Percentiles rank a stretch among this genome's conserved stretches.
Evolutionary conservation across 92 coral and sea anemone species (phyloP).

Genomic region (Zoanthus sociatus): DNA sequence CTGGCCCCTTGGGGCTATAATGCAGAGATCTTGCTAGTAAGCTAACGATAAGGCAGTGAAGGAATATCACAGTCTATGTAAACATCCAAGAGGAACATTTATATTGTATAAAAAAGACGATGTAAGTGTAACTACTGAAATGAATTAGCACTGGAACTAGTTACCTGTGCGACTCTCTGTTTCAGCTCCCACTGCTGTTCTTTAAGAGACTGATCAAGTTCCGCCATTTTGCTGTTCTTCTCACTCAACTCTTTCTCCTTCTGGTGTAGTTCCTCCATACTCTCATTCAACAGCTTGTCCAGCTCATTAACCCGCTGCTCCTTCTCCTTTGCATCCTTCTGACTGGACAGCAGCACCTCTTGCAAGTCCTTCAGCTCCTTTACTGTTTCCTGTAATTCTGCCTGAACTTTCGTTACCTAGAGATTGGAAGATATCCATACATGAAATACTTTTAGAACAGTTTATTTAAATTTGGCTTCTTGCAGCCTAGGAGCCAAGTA

Average conservation of each 20-base stretch:
- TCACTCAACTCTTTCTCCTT: constrained; percentile 79
- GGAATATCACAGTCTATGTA: neutral
- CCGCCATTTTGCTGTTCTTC: constrained; percentile 84
- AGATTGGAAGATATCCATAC: too few species aligned
- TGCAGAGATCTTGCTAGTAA: neutral
- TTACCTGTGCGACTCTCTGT: constrained; percentile 90
- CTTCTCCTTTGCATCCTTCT: constrained; percentile 79
- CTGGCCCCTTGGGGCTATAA: neutral
- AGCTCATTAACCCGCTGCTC: constrained; percentile 85
- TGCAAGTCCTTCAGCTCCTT: constrained; percentile 83
- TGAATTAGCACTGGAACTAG: neutral
- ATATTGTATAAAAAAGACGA: neutral
- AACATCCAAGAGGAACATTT: neutral
- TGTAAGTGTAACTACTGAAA: neutral
- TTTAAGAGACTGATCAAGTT: constrained; percentile 90
- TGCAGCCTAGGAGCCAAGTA: too few species aligned
- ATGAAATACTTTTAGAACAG: too few species aligned
- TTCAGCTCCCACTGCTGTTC: constrained; percentile 92
- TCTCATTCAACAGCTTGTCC: constrained; percentile 91
- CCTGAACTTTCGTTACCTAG: constrained; percentile 81
- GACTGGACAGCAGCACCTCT: constrained; percentile 80
- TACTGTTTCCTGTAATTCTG: constrained; percentile 82
- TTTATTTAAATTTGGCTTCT: too few species aligned
- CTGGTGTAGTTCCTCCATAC: constrained; percentile 90
- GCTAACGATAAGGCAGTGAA: neutral